Percentiles rank a stretch among this genome's conserved stretches.
Evolutionary conservation across 1,140 invertebrate genomes (phyloP).

Genomic region (Papilio polyxenes): DNA sequence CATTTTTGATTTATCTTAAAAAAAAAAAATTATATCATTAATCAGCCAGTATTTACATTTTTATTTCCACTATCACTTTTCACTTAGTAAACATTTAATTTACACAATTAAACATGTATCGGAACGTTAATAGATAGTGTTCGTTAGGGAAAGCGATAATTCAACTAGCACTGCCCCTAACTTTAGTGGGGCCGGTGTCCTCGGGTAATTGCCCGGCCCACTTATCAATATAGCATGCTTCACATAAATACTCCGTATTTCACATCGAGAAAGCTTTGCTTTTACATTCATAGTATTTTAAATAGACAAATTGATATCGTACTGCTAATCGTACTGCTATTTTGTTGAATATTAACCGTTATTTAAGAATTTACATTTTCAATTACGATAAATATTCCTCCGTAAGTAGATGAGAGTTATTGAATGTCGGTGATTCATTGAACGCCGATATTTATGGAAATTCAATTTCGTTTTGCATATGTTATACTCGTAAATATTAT

Average conservation of each 20-base stretch:
- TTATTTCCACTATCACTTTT: neutral
- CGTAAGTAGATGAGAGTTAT: constrained; percentile 29
- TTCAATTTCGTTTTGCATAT: constrained; percentile 28
- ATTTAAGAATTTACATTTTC: constrained; percentile 33
- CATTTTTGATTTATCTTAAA: too few species aligned
- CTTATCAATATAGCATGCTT: constrained; percentile 28
- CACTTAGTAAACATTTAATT: constrained; percentile 21
- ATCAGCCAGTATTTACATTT: neutral
- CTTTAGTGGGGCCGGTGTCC: constrained; percentile 18
- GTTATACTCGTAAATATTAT: constrained; percentile 11
- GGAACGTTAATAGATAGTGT: constrained; percentile 8
- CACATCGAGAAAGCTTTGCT: constrained; percentile 18
- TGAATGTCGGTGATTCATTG: constrained; percentile 20
- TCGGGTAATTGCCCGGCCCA: constrained; percentile 28
- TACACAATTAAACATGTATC: constrained; percentile 2
- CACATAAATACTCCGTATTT: constrained; percentile 36
- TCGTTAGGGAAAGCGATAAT: constrained; percentile 31
- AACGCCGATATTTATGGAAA: constrained; percentile 15
- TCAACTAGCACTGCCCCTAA: constrained; percentile 18
- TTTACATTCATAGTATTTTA: neutral
- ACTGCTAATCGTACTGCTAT: neutral
- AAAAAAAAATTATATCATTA: neutral
- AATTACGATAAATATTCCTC: constrained; percentile 33
- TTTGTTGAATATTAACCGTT: constrained; percentile 9
- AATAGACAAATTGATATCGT: constrained; percentile 35